Base-by-base conservation (phyloP, 2,113 vertebrate genomes). In the Euleptes europaea region DNA sequence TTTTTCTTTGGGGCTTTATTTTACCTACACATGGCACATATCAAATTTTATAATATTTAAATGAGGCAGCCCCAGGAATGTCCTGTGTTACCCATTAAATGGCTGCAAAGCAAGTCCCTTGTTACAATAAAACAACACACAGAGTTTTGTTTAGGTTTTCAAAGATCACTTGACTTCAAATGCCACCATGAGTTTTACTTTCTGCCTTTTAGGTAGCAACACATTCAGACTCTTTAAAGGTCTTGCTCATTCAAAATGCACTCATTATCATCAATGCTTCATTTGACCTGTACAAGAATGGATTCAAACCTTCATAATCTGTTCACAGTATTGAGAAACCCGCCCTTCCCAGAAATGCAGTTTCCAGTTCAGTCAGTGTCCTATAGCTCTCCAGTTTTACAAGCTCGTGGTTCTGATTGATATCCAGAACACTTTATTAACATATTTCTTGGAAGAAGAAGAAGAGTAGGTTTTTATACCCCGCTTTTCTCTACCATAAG, bases 111-210 rank as follows among this genome's bases (percentile, higher is more conserved):
- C 86, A 87, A 92, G 90, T 66, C 65, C 15, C 7, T 67, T 91
- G 91, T 90, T 84, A 88, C 40, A 80, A 33, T 67, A 17, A 86
- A 67, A 82, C 40, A 31, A 13, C 76, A 82, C 17, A 4, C 40
- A 83, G 82, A 38, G 89, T 90, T 72, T 88, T 15, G 0, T 92
- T 92, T 88, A 84, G 80, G 81, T 92, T 93, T 94, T 89, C 80
- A 84, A 88, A 88, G 31, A 84, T 82, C 6, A 13, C 83, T 69
- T 80, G 57, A 82, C 38, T 89, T 93, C 40, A 86, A 89, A 92
- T 91, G 51, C 40, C 33, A 88, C 77, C 51, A 42, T 10, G 23
- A 2, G 31, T 91, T 90, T 94, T 90, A 31, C 87, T 84, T 91
- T 92, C 44, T 70, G 47, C 28, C 9, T 15, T 88, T 85, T 83